Conservation (phyloP, 2,888 invertebrate species). For the Myathropa florea region DNA sequence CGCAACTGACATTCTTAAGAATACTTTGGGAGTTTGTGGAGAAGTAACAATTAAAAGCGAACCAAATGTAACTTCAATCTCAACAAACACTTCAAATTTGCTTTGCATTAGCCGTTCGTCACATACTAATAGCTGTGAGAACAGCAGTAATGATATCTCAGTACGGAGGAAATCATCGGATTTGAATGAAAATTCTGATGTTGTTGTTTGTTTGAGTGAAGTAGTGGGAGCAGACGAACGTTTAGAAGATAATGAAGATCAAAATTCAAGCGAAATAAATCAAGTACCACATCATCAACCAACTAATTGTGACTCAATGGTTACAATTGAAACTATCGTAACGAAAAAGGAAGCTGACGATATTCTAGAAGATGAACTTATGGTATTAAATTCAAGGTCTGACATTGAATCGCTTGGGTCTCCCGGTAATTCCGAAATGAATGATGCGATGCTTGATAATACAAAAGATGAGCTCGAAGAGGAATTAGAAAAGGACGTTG, state of each 20-base stretch:
- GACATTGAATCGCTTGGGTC: constrained; percentile 83
- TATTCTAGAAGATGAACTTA: constrained; percentile 78
- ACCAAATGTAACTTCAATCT: constrained; percentile 76
- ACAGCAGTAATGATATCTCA: constrained; percentile 74
- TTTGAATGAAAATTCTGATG: constrained; percentile 71
- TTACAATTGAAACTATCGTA: constrained; percentile 68
- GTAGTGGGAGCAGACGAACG: constrained; percentile 1
- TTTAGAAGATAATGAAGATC: constrained; percentile 53
- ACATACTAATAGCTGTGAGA: constrained; percentile 73
- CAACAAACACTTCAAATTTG: constrained; percentile 81
- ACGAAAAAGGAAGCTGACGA: constrained; percentile 79
- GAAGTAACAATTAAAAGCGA: constrained; percentile 78
- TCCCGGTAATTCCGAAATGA: constrained; percentile 80
- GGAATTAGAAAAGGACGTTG: constrained; percentile 84
- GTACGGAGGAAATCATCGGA: constrained; percentile 58
- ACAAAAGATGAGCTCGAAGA: constrained; percentile 86
- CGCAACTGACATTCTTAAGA: constrained; percentile 11
- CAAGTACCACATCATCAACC: constrained; percentile 30
- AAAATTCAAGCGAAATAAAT: constrained; percentile 38
- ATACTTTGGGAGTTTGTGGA: constrained; percentile 74
- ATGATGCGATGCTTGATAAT: constrained; percentile 81
- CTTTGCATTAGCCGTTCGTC: constrained; percentile 75
- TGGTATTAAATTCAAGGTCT: constrained; percentile 79
- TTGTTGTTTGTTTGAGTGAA: constrained; percentile 13
- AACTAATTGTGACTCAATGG: background rate